Conservation (phyloP, 1,140 invertebrate species). For the Euwallacea similis region DNA sequence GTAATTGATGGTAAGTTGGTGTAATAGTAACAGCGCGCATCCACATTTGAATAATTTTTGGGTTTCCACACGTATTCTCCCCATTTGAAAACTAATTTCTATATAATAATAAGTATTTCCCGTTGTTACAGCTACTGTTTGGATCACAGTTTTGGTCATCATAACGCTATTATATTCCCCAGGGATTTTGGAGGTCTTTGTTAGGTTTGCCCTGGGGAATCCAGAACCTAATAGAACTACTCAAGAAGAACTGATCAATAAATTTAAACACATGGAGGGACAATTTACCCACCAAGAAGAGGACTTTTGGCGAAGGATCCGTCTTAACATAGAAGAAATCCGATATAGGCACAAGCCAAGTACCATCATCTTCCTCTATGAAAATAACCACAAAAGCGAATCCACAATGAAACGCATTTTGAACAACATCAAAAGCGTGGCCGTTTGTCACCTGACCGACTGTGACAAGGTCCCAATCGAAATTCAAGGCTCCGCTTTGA, state of each 20-base stretch:
- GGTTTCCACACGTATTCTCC: too few relatives aligned
- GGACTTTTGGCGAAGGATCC: slow-evolving; percentile 41
- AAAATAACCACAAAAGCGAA: slow-evolving; percentile 31
- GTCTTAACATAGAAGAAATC: slow-evolving; percentile 40
- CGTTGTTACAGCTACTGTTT: neutral
- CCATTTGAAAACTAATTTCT: neutral
- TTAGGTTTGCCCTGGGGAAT: neutral
- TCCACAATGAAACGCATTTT: slow-evolving; percentile 39
- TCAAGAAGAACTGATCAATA: neutral
- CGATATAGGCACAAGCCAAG: slow-evolving; percentile 38
- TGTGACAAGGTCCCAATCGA: slow-evolving; percentile 36
- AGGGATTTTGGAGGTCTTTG: neutral
- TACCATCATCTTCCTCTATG: slow-evolving; percentile 44
- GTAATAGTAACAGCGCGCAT: too few relatives aligned
- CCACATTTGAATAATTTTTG: too few relatives aligned
- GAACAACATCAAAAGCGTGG: slow-evolving; percentile 30
- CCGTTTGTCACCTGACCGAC: slow-evolving; percentile 38
- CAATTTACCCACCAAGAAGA: slow-evolving; percentile 41
- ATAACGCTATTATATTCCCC: neutral
- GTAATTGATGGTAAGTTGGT: too few relatives aligned
- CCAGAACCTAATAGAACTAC: neutral
- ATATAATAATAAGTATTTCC: neutral
- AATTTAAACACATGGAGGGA: slow-evolving; percentile 22
- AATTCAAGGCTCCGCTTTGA: slow-evolving; percentile 37
- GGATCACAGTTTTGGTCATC: neutral